A percentile compares a stretch with the other conserved stretches of the same genome.
Evolutionary conservation across 2,888 invertebrate species (phyloP).

Genomic region (Acanthosoma haemorrhoidale): DNA sequence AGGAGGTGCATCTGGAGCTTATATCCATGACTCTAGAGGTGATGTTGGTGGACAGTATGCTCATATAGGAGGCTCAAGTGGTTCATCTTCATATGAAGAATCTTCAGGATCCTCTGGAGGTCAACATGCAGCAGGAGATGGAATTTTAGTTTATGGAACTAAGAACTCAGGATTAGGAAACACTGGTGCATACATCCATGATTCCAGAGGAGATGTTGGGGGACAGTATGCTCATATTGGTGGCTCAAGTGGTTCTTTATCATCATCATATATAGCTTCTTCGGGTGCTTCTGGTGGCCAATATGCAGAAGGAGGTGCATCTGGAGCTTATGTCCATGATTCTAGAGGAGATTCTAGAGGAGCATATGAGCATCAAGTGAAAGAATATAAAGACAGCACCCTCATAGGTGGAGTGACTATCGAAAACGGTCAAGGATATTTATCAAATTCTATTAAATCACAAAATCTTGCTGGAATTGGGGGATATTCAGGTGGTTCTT

Average conservation of each 20-base stretch:
- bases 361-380: constrained; percentile 20
- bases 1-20: constrained; percentile 34
- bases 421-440: constrained; percentile 17
- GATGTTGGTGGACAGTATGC: constrained; percentile 38
- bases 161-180: neutral
- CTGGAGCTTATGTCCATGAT: constrained; percentile 35
- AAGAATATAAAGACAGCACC: neutral
- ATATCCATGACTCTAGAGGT: constrained; percentile 38
- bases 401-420: neutral
- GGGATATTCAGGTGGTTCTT: neutral
- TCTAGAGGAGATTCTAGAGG: constrained; percentile 30
- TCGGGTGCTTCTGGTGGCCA: neutral
- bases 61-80: constrained; percentile 32
- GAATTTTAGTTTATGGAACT: too few relatives aligned
- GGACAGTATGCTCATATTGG: constrained; percentile 37
- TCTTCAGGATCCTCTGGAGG: neutral
- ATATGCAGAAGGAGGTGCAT: neutral
- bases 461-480: constrained; percentile 30
- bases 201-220: constrained; percentile 37
- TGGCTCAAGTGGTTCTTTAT: constrained; percentile 26
- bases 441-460: constrained; percentile 32
- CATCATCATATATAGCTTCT: too few relatives aligned
- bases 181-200: constrained; percentile 37
- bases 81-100: neutral
- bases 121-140: neutral